These are phyloP conservation scores for Peromyscus attwateri DNA, from an alignment of 2,797 vertebrate species.

Conservation along the genomic window DNA sequence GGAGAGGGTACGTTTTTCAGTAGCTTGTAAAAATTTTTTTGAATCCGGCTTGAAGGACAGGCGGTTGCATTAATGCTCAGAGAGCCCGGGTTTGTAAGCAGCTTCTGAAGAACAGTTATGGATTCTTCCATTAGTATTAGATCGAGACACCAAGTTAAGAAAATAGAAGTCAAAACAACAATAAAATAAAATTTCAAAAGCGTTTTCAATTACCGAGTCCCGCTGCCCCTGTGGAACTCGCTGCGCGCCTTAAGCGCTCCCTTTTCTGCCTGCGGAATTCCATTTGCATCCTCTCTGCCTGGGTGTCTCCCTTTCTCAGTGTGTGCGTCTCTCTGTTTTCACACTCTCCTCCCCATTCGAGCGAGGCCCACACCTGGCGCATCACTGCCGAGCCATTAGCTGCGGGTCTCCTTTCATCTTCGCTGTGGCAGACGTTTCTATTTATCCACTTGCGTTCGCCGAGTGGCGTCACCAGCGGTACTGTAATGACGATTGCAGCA, in stretches of 20 bases:
- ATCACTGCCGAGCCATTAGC: constrained; percentile 90
- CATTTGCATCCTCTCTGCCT: constrained; percentile 80
- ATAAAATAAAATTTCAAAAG: constrained; percentile 83
- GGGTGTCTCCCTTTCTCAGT: constrained; percentile 78
- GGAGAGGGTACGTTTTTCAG: constrained; percentile 57
- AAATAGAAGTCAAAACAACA: constrained; percentile 72
- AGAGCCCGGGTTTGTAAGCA: constrained; percentile 66
- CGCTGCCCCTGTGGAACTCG: constrained; percentile 84
- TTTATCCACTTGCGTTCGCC: constrained; percentile 96
- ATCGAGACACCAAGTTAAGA: constrained; percentile 83
- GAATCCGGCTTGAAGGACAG: constrained; percentile 71
- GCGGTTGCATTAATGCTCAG: constrained; percentile 76
- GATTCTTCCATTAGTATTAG: constrained; percentile 82
- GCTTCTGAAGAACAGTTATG: constrained; percentile 79
- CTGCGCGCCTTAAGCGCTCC: constrained; percentile 78
- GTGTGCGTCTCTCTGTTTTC: constrained; percentile 87
- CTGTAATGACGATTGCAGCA: constrained; percentile 96
- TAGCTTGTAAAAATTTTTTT: constrained; percentile 71
- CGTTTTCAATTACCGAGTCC: constrained; percentile 82
- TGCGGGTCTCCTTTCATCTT: constrained; percentile 90
- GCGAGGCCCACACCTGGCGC: constrained; percentile 88
- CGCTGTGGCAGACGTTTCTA: constrained; percentile 91
- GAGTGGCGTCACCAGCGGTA: constrained; percentile 97
- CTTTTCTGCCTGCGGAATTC: constrained; percentile 80
- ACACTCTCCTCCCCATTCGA: constrained; percentile 89